Conservation (phyloP, 2,888 invertebrate genomes). For the Adela reaumurella region DNA sequence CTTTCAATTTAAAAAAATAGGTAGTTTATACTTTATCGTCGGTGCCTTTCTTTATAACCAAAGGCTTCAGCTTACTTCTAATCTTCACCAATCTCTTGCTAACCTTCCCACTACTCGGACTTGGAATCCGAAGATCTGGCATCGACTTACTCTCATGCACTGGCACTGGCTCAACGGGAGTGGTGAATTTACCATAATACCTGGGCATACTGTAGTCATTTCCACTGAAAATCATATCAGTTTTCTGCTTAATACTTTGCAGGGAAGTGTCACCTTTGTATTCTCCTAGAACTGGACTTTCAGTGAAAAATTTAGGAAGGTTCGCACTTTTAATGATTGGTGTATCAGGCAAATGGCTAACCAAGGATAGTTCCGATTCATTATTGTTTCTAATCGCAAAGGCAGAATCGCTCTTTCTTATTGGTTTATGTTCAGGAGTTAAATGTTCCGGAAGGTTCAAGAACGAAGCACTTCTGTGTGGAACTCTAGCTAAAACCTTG, state of each 20-base stretch:
- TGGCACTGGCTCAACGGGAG: conserved; percentile 23
- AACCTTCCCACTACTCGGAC: conserved; percentile 25
- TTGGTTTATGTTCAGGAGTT: conserved; percentile 35
- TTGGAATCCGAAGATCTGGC: conserved; percentile 41
- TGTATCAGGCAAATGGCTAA: conserved; percentile 38
- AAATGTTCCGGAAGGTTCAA: conserved; percentile 43
- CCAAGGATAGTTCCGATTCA: conserved; percentile 28
- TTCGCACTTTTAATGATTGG: conserved; percentile 47
- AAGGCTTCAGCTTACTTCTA: conserved; percentile 39
- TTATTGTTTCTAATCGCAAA: conserved; percentile 31
- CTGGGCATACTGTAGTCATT: conserved; percentile 62
- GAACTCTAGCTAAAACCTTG: conserved; percentile 38
- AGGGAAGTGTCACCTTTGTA: conserved; percentile 43
- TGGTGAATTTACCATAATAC: conserved; percentile 49
- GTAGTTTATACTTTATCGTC: too few species aligned
- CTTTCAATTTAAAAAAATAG: too few species aligned
- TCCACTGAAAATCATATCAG: conserved; percentile 44
- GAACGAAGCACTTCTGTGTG: conserved; percentile 48
- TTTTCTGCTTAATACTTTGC: conserved; percentile 50
- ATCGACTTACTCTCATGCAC: conserved; percentile 48
- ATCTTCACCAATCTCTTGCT: conserved; percentile 45
- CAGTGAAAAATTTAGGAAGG: conserved; percentile 44
- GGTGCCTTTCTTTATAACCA: conserved; percentile 44
- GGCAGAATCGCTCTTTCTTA: conserved; percentile 41
- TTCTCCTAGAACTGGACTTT: conserved; percentile 33